Conservation (phyloP, 2,797 vertebrate species). For the Falco cherrug region DNA sequence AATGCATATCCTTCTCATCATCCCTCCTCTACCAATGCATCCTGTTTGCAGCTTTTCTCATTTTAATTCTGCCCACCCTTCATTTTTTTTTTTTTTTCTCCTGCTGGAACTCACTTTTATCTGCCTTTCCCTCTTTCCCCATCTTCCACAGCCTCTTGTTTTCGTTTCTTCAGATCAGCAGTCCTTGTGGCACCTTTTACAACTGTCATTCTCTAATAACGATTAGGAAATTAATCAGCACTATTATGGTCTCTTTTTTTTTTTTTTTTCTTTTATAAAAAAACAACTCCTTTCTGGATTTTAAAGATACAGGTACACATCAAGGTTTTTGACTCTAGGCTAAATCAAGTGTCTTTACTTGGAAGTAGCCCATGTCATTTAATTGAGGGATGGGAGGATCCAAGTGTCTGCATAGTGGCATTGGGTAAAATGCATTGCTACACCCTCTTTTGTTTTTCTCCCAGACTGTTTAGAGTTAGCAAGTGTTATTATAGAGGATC, state of each 20-base stretch:
- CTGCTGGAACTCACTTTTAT: neutral
- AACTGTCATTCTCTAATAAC: neutral
- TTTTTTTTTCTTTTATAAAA: neutral
- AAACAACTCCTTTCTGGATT: neutral
- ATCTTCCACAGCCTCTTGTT: neutral
- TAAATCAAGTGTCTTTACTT: neutral
- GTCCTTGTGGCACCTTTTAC: neutral
- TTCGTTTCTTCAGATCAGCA: neutral
- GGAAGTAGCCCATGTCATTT: neutral
- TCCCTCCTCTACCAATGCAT: neutral
- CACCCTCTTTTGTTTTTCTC: neutral
- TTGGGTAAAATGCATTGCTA: neutral
- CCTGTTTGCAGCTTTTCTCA: neutral
- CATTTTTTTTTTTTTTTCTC: neutral
- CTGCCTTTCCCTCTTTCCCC: neutral
- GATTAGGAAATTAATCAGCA: neutral
- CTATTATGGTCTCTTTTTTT: neutral
- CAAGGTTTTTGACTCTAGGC: neutral
- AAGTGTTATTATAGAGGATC: neutral
- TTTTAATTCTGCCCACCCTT: neutral
- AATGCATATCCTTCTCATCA: neutral
- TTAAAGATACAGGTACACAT: neutral
- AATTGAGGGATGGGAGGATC: neutral
- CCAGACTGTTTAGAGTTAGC: neutral
- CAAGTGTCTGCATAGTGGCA: neutral